phyloP scores from a whole-genome alignment of 2,888 invertebrate species.

The Miltochrista miniata region DNA sequence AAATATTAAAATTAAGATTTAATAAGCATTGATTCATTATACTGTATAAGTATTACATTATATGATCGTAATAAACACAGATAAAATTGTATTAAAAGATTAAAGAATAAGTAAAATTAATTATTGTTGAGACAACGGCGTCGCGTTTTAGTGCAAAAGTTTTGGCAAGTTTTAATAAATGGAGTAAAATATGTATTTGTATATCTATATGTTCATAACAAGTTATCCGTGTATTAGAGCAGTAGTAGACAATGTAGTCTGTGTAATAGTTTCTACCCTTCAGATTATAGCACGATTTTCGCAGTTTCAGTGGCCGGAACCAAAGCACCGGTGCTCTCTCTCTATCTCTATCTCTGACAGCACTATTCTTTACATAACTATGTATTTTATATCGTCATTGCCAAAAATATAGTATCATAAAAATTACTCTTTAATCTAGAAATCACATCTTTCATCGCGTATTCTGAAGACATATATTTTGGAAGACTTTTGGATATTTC shows the following conservation, averaged over 20 bases:
- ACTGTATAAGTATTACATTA: slow-evolving; percentile 41
- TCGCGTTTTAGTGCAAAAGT: slow-evolving; percentile 17
- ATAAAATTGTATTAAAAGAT: slow-evolving; percentile 25
- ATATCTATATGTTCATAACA: slow-evolving; percentile 41
- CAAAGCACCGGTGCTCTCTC: neutral
- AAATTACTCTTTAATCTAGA: slow-evolving; percentile 33
- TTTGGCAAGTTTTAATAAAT: slow-evolving; percentile 35
- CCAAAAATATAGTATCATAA: slow-evolving; percentile 56
- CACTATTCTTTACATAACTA: slow-evolving; percentile 17
- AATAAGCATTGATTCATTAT: slow-evolving; percentile 44
- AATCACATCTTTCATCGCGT: slow-evolving; percentile 53
- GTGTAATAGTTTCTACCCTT: slow-evolving; percentile 42
- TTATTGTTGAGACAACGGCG: slow-evolving; percentile 24
- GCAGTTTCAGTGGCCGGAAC: slow-evolving; percentile 27
- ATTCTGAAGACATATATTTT: slow-evolving; percentile 69
- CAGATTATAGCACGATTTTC: slow-evolving; percentile 36
- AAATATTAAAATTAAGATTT: slow-evolving; percentile 41
- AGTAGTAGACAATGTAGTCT: slow-evolving; percentile 49
- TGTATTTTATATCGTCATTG: slow-evolving; percentile 33
- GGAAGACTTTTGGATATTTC: slow-evolving; percentile 76
- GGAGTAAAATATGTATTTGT: slow-evolving; percentile 51
- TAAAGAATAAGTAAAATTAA: slow-evolving; percentile 23
- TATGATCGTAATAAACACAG: slow-evolving; percentile 26
- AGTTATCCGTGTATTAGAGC: slow-evolving; percentile 46
- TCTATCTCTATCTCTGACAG: slow-evolving; percentile 4